Base-by-base conservation (phyloP, 1,140 invertebrate species). In the Gonioctena quinquepunctata region DNA sequence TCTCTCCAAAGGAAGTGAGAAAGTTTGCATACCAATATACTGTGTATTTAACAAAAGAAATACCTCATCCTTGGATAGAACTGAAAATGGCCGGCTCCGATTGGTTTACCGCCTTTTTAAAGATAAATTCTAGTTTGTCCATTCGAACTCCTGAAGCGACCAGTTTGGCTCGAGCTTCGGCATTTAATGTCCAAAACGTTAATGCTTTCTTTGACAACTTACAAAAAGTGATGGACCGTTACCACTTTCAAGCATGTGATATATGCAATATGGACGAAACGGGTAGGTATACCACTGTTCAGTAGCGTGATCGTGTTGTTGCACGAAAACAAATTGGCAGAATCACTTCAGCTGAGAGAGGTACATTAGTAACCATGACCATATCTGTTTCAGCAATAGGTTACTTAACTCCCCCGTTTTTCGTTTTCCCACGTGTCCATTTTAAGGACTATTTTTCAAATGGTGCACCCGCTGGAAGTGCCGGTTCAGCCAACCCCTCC, bases 391-490 rank as follows among this genome's bases (percentile, higher is more conserved):
- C 71, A 68, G 69, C 70, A 73, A 67, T 69, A 48, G 81, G 79
- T 1, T 64, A 65, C 3, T 83, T 63, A 70, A 74, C 84, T 52
- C 81, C 83, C 56, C 83, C 83, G 0, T 78, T 83, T 77, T 81
- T 85, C 77, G 83, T 83, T 27, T 83, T 76, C 66, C 77, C 76
- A 57, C 42, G 80, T 13, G 21, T 21, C 64, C 16, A 19, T 18
- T 71, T 52, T 52, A 66, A 27, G 13, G 21, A 71, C 18, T 18
- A 21, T 25, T 71, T 71, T 26, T 16, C 63, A 26, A 18, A 66
- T 3, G 49, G 63, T 56, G 57, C 59, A 42, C 70, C 66, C n/a
- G 48, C 66, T 62, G 70, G 50, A 18, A 16, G 57, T 25, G 56
- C 64, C 16, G 66, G 66, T 6, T 25, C 42, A 18, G 66, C 48